Evolutionary conservation across 2,113 vertebrate species (phyloP).

Genomic region (Ancistrus triradiatus): DNA sequence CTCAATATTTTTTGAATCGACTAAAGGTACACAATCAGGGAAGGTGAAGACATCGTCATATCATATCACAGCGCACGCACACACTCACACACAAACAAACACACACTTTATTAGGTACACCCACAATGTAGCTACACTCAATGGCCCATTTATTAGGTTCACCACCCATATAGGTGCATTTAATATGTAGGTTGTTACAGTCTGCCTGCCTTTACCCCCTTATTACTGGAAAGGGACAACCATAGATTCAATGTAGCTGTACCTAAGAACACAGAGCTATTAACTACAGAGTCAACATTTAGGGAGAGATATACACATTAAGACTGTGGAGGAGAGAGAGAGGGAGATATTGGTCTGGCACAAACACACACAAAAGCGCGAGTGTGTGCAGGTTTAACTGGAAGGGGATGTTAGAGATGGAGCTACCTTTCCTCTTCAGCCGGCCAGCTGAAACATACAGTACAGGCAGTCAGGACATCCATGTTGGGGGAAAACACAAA

Average conservation of each 20-base stretch:
- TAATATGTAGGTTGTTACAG: no score
- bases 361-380: constrained; percentile 23
- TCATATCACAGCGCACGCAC: no score
- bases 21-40: neutral
- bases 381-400: constrained; percentile 31
- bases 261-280: neutral
- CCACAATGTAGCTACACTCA: neutral
- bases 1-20: neutral
- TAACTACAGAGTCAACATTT: neutral
- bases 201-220: no score
- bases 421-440: constrained; percentile 73
- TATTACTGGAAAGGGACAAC: no score
- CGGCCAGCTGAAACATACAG: constrained; percentile 76
- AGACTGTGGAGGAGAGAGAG: constrained; percentile 36
- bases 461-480: constrained; percentile 63
- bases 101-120: constrained; percentile 8
- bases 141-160: neutral
- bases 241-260: neutral
- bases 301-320: constrained; percentile 19
- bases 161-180: no score
- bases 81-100: no score
- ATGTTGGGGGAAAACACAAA: constrained; percentile 11
- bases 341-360: constrained; percentile 1
- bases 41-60: no score
- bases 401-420: constrained; percentile 37